phyloP scores from a whole-genome alignment of 2,113 vertebrate species.

The Ivindomyrus marchei region DNA sequence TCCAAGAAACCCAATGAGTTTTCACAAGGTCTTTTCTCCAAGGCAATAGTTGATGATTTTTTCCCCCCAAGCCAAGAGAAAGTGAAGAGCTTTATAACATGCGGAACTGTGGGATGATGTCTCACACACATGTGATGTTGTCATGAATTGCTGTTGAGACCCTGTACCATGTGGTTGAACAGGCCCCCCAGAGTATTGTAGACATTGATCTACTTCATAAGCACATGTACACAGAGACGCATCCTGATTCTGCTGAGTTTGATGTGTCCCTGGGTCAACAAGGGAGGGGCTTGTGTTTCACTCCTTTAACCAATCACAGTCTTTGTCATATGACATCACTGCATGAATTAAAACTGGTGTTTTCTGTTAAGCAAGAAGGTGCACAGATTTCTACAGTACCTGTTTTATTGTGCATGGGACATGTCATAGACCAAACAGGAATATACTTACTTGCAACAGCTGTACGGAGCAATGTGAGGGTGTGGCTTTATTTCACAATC shows the following conservation, averaged over 20 bases:
- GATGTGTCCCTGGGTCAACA: background rate
- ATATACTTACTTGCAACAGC: too few relatives aligned
- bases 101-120: background rate
- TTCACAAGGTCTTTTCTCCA: background rate
- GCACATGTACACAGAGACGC: background rate
- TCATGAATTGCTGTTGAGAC: background rate
- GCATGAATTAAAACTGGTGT: background rate
- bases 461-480: background rate
- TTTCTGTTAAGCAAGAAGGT: background rate
- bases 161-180: background rate
- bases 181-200: background rate
- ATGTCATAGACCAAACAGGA: too few relatives aligned
- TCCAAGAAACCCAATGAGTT: background rate
- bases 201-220: background rate
- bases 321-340: background rate
- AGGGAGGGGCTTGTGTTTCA: background rate
- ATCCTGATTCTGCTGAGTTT: background rate
- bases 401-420: background rate
- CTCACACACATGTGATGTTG: background rate
- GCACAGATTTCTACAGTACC: background rate
- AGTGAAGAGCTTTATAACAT: background rate
- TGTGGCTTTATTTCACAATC: background rate
- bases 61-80: background rate
- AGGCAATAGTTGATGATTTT: background rate
- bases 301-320: background rate